Evolutionary conservation across 2,797 vertebrate genomes (phyloP), one percentile per base, ranked within the genome.

Genomic region (Xiphophorus birchmanni): DNA sequence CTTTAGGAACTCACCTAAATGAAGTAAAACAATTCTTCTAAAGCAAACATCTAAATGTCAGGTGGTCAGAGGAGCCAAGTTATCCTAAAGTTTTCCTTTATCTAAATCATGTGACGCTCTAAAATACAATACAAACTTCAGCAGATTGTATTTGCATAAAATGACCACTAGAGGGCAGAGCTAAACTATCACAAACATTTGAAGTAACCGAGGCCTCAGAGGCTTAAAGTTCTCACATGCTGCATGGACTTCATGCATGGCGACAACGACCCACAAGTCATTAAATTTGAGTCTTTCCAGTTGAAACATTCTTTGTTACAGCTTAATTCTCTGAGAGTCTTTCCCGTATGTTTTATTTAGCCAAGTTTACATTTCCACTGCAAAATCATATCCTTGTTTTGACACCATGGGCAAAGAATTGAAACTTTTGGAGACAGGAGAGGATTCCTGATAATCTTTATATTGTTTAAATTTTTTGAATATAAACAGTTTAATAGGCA

Each of bases 141-240:
- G 12, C 8, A 10, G 35, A 9, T 37, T 40, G 13, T 63, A 15
- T 37, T 9, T 80, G 73, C 48, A 48, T 2, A 7, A 32, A 5
- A 0, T 12, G 11, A 65, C 82, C 92, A 89, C 86, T 83, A 91
- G 91, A 86, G 78, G 76, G 81, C 1, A 50, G 74, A 45, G 75
- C 13, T 76, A 2, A 78, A 76, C 80, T 85, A 56, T 74, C 26
- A 35, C 4, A 71, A 44, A 44, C 37, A 15, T 71, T 52, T 6
- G 10, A 10, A 67, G 35, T 67, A 37, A 40, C 32, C 3, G 5
- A 23, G 35, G 6, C 21, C 35, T 8, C 2, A 65, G 21, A 56
- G 23, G 23, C 35, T 47, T 8, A 10, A 80, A 26, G 56, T 45
- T 21, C 56, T 45, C 1, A 50, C 11, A 32, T 8, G 0, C 29